These are phyloP conservation scores for Icerya purchasi DNA, from an alignment of 2,888 invertebrate genomes.

Conservation along the genomic window DNA sequence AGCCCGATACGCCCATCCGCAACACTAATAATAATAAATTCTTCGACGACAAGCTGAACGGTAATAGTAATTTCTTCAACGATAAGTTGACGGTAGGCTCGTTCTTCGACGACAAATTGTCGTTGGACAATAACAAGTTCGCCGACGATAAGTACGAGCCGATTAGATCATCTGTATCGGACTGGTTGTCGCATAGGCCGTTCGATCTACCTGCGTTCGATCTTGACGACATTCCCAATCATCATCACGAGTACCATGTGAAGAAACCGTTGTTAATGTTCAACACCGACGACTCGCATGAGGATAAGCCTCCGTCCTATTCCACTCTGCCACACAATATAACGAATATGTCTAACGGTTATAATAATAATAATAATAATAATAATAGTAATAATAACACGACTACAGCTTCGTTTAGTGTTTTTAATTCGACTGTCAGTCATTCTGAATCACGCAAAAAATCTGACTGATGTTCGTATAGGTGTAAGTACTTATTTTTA, in stretches of 20 bases:
- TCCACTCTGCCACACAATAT: not conserved
- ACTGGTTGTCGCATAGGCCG: slow-evolving; percentile 4
- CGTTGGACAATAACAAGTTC: not conserved
- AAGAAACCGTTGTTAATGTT: not conserved
- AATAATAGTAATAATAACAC: not conserved
- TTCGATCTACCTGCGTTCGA: not conserved
- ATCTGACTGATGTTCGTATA: no score
- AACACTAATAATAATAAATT: not conserved
- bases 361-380: not conserved
- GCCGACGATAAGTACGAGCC: slow-evolving; percentile 1
- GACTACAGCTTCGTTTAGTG: not conserved
- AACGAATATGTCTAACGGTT: not conserved
- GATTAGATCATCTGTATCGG: not conserved
- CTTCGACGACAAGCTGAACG: not conserved
- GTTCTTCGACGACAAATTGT: not conserved
- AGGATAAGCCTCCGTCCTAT: not conserved
- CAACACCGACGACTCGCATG: not conserved
- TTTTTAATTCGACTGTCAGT: not conserved
- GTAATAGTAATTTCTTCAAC: not conserved
- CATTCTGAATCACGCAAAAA: not conserved
- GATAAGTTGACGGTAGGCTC: not conserved
- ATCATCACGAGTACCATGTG: not conserved
- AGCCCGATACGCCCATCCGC: no score
- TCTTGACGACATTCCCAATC: not conserved
- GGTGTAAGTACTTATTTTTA: no score